Evolutionary conservation across 2,797 vertebrate species (phyloP), one percentile per base, ranked within the genome.

Genomic region (Taenioides sp.): DNA sequence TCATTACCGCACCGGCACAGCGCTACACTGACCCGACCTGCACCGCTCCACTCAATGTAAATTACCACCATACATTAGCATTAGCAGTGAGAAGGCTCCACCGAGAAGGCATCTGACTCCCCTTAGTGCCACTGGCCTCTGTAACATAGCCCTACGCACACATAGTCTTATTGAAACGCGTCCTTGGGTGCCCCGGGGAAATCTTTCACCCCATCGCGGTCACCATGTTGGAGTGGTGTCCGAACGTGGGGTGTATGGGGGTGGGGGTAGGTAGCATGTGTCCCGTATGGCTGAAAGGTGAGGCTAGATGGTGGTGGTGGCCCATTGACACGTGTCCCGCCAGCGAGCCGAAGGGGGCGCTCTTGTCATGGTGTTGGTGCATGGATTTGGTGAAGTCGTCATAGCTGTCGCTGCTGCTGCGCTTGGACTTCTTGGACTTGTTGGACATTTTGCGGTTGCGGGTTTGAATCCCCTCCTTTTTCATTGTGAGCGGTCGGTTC

Each of bases 381-480:
- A 97, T 92, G 79, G 95, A 95, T 87, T 95, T 98, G 85, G 96
- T 94, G 62, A 96, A 95, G 89, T 97, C 96, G 88, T 98, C 97
- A 5, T 96, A 97, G 87, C 95, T 94, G 67, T 98, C 97, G 60
- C 31, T 37, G 60, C 90, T 84, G 65, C 92, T 89, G 75, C 97
- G 95, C 91, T 95, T 96, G 92, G 82, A 94, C 90, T 97, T 98
- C 92, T 98, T 99, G 83, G 97, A 97, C 83, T 99, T 99, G 94
- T 94, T 97, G 84, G 98, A 98, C 97, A 98, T 98, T 92, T 99
- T 99, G 82, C 97, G 93, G 89, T 99, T 99, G 81, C 97, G 95
- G 20, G 97, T 99, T 91, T 99, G 98, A 82, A 99, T 98, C 43
- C 98, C 97, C 84, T 99, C 97, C 87, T 99, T 99, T 91, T 98